phyloP scores from a whole-genome alignment of 2,888 invertebrate genomes.

The Drosophila gaucha region DNA sequence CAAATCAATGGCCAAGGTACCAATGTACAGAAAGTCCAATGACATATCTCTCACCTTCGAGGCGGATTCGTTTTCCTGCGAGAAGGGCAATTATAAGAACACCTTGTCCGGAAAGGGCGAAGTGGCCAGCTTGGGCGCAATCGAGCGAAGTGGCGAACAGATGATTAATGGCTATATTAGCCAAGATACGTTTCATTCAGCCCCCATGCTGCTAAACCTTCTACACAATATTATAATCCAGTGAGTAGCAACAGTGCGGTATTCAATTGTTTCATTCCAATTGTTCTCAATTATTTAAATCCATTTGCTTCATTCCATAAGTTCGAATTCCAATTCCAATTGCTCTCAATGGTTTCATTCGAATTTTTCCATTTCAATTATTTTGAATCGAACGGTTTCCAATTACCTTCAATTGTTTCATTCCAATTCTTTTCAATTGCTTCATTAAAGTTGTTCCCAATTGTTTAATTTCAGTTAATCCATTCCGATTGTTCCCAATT shows the following conservation, averaged over 20 bases:
- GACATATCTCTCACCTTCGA: constrained; percentile 40
- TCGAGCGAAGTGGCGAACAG: constrained; percentile 44
- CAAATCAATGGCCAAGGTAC: constrained; percentile 8
- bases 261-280: not conserved
- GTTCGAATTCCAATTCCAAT: too few species aligned
- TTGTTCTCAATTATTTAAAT: not conserved
- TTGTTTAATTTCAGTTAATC: too few species aligned
- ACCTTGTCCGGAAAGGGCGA: constrained; percentile 16
- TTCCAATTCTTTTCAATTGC: not conserved
- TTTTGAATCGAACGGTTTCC: not conserved
- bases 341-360: not conserved
- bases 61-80: constrained; percentile 53
- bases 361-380: not conserved
- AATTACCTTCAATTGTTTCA: too few species aligned
- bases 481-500: not conserved
- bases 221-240: constrained; percentile 84
- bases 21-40: constrained; percentile 15
- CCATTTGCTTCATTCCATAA: not conserved
- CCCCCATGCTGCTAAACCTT: constrained; percentile 72
- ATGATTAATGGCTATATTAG: constrained; percentile 84
- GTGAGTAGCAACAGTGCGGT: constrained; percentile 47
- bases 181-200: constrained; percentile 88
- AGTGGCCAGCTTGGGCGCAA: constrained; percentile 58
- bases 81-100: constrained; percentile 29
- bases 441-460: too few species aligned